These are phyloP conservation scores for Oedothorax gibbosus DNA, from an alignment of 1,140 invertebrate genomes.

Conservation along the genomic window DNA sequence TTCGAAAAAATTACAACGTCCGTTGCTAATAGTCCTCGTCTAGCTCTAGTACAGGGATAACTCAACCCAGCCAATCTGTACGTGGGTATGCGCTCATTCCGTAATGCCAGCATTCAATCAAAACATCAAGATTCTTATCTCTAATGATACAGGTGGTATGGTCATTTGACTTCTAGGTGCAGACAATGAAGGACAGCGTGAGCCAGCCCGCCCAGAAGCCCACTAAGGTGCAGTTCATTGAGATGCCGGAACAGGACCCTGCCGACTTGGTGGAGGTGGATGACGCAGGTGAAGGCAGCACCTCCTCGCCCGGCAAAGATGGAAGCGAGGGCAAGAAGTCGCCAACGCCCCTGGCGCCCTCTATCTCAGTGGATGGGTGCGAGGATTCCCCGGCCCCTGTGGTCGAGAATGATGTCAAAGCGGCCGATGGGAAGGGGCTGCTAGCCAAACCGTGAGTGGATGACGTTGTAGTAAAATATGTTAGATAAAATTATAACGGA, in stretches of 20 bases:
- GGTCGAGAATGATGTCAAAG: constrained; percentile 46
- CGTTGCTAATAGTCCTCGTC: no score
- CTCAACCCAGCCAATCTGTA: no score
- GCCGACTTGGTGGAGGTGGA: constrained; percentile 17
- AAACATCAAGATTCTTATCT: no score
- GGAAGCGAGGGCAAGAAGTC: constrained; percentile 17
- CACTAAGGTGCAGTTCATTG: constrained; percentile 58
- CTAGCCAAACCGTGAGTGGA: constrained; percentile 43
- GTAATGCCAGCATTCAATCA: no score
- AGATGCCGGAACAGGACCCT: constrained; percentile 54
- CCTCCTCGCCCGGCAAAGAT: constrained; percentile 14
- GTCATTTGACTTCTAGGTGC: constrained; percentile 4
- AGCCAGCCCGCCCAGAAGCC: constrained; percentile 33
- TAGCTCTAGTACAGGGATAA: no score
- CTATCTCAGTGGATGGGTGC: constrained; percentile 48
- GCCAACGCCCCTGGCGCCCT: constrained; percentile 24
- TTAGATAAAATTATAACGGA: background rate
- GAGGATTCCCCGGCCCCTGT: constrained; percentile 9
- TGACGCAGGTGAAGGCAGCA: background rate
- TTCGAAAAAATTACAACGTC: no score
- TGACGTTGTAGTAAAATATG: background rate
- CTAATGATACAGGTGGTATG: no score
- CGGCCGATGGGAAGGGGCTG: constrained; percentile 20
- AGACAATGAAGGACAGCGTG: constrained; percentile 35
- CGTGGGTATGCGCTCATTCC: no score